Conservation (phyloP, 2,797 vertebrate genomes). For the Phalanger gymnotis region DNA sequence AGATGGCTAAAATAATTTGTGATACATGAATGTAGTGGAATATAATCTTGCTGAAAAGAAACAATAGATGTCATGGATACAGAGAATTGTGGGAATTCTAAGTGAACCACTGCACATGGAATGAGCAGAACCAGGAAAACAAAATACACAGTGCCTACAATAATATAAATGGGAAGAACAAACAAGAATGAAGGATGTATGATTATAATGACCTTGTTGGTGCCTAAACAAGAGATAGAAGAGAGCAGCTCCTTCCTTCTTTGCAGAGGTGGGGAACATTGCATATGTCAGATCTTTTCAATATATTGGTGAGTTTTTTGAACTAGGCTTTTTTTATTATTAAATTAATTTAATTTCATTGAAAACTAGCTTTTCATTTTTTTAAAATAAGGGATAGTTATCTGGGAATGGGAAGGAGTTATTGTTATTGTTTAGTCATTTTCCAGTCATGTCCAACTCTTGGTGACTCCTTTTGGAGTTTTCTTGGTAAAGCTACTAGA, state of each 20-base stretch:
- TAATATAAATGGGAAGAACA: not conserved
- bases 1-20: not conserved
- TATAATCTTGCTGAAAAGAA: not conserved
- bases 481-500: not conserved
- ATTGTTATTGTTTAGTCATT: not conserved
- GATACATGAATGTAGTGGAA: not conserved
- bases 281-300: not conserved
- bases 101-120: not conserved
- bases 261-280: not conserved
- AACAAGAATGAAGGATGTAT: not conserved
- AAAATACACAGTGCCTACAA: not conserved
- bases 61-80: not conserved
- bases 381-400: too few species aligned
- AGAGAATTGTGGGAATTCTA: not conserved
- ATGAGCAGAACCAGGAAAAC: not conserved
- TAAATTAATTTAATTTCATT: not conserved
- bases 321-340: not conserved
- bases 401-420: not conserved
- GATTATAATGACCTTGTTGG: not conserved
- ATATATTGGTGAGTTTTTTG: too few species aligned
- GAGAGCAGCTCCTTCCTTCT: too few species aligned
- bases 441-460: not conserved
- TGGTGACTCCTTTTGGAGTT: not conserved
- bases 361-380: not conserved
- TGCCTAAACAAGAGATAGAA: too few species aligned